phyloP scores from a whole-genome alignment of 2,888 invertebrate species.

The Eumacrocentrus americanus region DNA sequence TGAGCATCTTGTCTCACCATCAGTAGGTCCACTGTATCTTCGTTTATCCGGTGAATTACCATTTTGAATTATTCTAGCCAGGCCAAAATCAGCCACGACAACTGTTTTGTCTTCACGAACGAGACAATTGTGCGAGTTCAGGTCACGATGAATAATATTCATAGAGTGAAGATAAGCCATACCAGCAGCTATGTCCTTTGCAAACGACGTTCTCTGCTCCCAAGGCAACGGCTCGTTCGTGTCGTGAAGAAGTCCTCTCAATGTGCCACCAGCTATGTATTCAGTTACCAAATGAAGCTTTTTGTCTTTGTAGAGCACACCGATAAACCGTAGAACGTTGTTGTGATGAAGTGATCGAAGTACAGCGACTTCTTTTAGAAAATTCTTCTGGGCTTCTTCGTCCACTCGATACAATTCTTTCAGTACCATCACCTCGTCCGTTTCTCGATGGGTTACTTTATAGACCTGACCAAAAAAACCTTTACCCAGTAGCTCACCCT shows the following conservation, averaged over 20 bases:
- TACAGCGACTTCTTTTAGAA: constrained; percentile 94
- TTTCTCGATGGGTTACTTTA: constrained; percentile 88
- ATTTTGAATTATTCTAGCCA: constrained; percentile 79
- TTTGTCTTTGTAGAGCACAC: constrained; percentile 91
- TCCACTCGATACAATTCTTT: constrained; percentile 93
- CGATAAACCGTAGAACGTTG: constrained; percentile 89
- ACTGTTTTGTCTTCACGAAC: constrained; percentile 90
- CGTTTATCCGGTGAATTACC: constrained; percentile 58
- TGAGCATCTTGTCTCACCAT: constrained; percentile 64
- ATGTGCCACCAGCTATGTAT: constrained; percentile 89
- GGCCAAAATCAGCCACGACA: constrained; percentile 94
- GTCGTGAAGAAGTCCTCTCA: constrained; percentile 85
- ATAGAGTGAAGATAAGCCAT: constrained; percentile 94
- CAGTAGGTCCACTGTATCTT: constrained; percentile 53
- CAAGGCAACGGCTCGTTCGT: constrained; percentile 73
- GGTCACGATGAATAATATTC: constrained; percentile 93
- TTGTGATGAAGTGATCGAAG: constrained; percentile 86
- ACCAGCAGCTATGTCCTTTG: constrained; percentile 90
- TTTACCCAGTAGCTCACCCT: constrained; percentile 88
- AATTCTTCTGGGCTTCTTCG: constrained; percentile 92
- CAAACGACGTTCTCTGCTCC: constrained; percentile 82
- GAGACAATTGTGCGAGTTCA: constrained; percentile 95
- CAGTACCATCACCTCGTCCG: constrained; percentile 93
- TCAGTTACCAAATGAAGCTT: constrained; percentile 91
- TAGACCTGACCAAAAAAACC: constrained; percentile 95